A percentile compares a stretch with the other conserved stretches of the same genome.
These are phyloP conservation scores for Malurus leucopterus DNA, from an alignment of 2,797 vertebrate species.

Conservation along the genomic window DNA sequence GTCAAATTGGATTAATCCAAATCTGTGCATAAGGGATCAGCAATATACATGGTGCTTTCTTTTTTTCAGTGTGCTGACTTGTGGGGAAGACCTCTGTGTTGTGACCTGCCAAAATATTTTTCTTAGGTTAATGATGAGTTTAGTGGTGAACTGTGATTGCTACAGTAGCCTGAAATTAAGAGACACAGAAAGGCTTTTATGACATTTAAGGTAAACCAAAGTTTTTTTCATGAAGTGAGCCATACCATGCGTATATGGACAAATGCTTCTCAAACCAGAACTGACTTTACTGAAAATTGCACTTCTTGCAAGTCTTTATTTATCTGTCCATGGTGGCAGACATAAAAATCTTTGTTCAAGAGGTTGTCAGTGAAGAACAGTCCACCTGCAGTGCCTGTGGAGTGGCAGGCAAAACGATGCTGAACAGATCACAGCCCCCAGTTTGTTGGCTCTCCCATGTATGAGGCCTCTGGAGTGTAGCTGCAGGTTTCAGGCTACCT, in stretches of 20 bases:
- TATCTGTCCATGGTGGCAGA: neutral
- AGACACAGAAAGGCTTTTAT: neutral
- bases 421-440: neutral
- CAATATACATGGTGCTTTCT: neutral
- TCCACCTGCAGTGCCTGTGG: neutral
- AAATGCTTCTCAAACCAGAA: neutral
- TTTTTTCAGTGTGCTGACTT: neutral
- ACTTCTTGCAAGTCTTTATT: neutral
- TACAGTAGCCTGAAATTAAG: neutral
- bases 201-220: neutral
- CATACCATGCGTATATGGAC: rapidly evolving
- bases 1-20: neutral
- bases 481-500: neutral
- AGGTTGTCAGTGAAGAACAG: neutral
- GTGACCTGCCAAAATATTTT: neutral
- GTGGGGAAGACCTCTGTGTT: neutral
- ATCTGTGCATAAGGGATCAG: neutral
- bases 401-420: neutral
- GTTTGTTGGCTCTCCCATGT: neutral
- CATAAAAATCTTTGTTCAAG: neutral
- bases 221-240: neutral
- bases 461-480: neutral
- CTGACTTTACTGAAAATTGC: neutral
- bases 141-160: neutral
- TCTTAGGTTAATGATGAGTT: neutral